phyloP scores from a whole-genome alignment of 2,113 vertebrate species.

The Eulemur rufifrons region DNA sequence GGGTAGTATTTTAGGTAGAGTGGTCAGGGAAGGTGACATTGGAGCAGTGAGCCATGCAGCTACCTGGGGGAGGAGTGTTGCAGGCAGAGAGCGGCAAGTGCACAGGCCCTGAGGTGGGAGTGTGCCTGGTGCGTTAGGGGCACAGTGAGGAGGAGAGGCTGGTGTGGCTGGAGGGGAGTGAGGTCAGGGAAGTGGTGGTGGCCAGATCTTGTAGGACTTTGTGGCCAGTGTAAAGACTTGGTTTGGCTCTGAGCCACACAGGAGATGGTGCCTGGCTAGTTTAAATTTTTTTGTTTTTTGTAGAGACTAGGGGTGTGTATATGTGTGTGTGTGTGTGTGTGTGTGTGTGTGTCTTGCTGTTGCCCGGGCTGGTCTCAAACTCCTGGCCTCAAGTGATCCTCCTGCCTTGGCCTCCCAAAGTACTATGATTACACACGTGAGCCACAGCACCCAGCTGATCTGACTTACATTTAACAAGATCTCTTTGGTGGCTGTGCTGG shows the following conservation, averaged over 20 bases:
- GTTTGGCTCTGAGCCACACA: not conserved
- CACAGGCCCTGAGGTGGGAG: constrained; percentile 6
- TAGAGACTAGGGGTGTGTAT: too few species aligned
- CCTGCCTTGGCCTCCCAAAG: too few species aligned
- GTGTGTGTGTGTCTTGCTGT: too few species aligned
- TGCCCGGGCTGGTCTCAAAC: too few species aligned
- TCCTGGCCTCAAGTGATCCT: too few species aligned
- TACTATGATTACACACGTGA: too few species aligned
- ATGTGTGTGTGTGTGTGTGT: too few species aligned
- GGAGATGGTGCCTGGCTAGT: too few species aligned
- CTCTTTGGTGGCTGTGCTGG: not conserved
- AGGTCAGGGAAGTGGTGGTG: not conserved
- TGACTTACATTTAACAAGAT: not conserved
- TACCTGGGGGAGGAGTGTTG: not conserved
- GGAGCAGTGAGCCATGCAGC: not conserved
- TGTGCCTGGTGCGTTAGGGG: not conserved
- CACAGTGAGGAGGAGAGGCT: not conserved
- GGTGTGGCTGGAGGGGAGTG: not conserved
- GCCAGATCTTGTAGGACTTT: not conserved
- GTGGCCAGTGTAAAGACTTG: not conserved
- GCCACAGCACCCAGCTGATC: not conserved
- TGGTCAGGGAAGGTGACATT: not conserved
- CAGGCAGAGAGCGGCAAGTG: not conserved
- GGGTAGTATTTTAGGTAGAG: not conserved
- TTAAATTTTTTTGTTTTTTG: too few species aligned